Evolutionary conservation across 1,140 invertebrate species (phyloP), one percentile per base, ranked within the genome.

Genomic region (Grapholita molesta): DNA sequence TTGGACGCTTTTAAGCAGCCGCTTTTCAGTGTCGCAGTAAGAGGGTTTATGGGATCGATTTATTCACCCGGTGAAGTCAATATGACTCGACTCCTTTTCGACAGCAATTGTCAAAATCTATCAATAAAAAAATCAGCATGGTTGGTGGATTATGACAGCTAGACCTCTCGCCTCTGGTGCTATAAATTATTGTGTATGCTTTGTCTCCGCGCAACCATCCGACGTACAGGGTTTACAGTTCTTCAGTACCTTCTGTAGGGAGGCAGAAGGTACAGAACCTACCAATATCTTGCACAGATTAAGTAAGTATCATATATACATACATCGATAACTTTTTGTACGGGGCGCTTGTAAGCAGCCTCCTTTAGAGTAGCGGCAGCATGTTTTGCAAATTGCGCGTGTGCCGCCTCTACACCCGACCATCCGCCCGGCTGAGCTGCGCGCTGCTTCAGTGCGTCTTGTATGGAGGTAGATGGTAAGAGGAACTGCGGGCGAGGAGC

Each of bases 361-460:
- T 86, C 77, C 15, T 68, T 25, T 0, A 89, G 35, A 4, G 76
- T 74, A 53, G 76, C 53, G 21, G 38, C 55, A 0, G 88, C 85
- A 8, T 79, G 73, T 0, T 68, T 25, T 3, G 84, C 74, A 33
- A 87, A 88, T 8, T 87, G 76, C 42, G 67, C 64, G 65, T 89
- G 80, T 9, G 76, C 65, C 12, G 70, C 71, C 1, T 70, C 55
- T 35, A 76, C 66, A 2, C 79, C 78, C 7, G 28, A 74, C 70
- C 72, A 78, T 0, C 68, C 61, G 2, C 72, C 53, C 0, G 72
- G 68, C 35, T 70, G 32, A 12, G 76, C 66, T 18, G 72, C 61
- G 8, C 70, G 75, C n/a, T 65, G 64, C n/a, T 64, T 66, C 23
- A 72, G 64, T 9, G 74, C 66, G 57, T 71, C 6, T 23, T 6